A percentile compares a stretch with the other conserved stretches of the same genome.
Conservation (phyloP, 2,113 vertebrate genomes). For the Eulemur rufifrons region DNA sequence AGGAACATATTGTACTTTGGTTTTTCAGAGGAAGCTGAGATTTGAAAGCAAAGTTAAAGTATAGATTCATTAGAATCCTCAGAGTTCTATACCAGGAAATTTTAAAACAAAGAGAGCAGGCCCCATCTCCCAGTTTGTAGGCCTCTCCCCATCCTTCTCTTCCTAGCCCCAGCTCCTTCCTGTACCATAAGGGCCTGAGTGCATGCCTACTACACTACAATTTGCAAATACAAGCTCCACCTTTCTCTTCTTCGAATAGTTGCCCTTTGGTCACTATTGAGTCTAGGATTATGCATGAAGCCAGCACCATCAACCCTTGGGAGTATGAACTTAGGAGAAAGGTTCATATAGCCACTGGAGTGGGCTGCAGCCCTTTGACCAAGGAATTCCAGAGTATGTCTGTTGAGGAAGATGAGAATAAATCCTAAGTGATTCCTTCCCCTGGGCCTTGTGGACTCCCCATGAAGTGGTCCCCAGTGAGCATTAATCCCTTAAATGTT, state of each 20-base stretch:
- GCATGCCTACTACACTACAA: neutral
- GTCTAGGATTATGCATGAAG: neutral
- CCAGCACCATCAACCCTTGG: neutral
- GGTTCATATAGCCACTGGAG: neutral
- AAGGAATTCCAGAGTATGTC: neutral
- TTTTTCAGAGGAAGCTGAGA: neutral
- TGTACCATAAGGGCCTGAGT: fast-evolving
- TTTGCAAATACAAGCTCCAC: neutral
- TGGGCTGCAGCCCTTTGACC: neutral
- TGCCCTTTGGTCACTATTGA: neutral
- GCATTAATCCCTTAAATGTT: neutral
- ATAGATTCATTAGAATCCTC: neutral
- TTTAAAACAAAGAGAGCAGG: neutral
- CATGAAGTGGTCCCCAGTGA: neutral
- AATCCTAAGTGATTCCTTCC: neutral
- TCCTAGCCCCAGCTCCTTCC: neutral
- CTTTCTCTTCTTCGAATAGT: neutral
- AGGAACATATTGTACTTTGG: neutral
- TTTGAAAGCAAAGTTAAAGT: neutral
- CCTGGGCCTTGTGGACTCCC: neutral
- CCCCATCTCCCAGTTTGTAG: neutral
- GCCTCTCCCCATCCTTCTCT: fast-evolving
- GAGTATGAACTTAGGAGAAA: neutral
- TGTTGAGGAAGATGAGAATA: neutral
- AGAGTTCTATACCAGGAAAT: neutral